Base-by-base conservation (phyloP, 2,113 vertebrate genomes). In the Sceloporus tristichus region DNA sequence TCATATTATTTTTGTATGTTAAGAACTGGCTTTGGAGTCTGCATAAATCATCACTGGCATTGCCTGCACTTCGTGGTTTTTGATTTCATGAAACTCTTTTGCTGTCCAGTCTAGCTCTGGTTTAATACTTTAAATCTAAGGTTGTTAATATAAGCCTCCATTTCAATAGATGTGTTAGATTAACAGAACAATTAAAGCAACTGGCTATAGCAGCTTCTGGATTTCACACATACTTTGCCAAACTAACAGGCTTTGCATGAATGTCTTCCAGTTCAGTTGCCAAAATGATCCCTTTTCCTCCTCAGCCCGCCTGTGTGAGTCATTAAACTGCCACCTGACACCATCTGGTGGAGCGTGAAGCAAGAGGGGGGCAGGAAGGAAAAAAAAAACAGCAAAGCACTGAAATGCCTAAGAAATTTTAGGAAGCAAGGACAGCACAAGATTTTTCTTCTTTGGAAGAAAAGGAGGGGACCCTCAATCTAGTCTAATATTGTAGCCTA, bases 271-370 rank as follows among this genome's bases (percentile, higher is more conserved):
- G 56, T 14, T 90, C 77, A 53, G 0, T 23, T 74, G 70, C 74
- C 29, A 88, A 14, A 65, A 83, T 62, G 83, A 82, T 84, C 62
- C 38, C 29, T 87, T 77, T 91, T 92, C 86, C 84, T 79, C 38
- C 42, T 82, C 21, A 29, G 1, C 4, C 88, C 77, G 83, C 59
- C 11, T 82, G 87, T 0, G 88, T 0, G 1, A 94, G 75, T 87
- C 90, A 93, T 95, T 89, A 89, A 93, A 87, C 84, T 92, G 92
- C 93, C 86, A 76, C 90, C 93, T 94, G 94, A 94, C 95, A 93
- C 95, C 95, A 95, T 91, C 94, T 96, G 90, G 93, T 94, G 93
- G 94, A 86, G 83, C 84, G 70, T 19, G n/a, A 78, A 82, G 91
- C 87, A 87, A 88, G 18, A 18, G 59, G 59, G 59, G 59, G 59